phyloP scores from a whole-genome alignment of 2,113 vertebrate species.

The Tyto alba region DNA sequence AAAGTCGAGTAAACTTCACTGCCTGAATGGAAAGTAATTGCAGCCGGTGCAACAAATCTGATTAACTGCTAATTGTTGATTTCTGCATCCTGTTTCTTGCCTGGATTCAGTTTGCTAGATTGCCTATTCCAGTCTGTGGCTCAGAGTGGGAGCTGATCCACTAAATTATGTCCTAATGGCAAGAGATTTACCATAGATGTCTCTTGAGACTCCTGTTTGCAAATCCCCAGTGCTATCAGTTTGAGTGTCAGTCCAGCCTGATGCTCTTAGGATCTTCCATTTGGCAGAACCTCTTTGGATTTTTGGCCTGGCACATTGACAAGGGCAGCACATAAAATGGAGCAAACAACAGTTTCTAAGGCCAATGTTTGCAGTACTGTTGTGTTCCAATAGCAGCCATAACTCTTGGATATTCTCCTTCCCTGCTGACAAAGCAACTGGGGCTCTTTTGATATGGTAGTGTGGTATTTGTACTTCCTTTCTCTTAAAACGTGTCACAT shows the following conservation, averaged over 20 bases:
- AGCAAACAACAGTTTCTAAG: not conserved
- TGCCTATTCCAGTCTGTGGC: not conserved
- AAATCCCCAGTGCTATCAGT: fast-evolving
- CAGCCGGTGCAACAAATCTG: conserved; percentile 14
- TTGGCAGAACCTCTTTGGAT: not conserved
- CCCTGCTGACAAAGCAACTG: not conserved
- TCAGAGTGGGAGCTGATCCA: not conserved
- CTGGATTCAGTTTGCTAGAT: not conserved
- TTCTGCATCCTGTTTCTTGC: not conserved
- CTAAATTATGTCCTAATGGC: not conserved
- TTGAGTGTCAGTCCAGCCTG: not conserved
- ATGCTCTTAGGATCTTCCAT: not conserved
- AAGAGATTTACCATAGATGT: not conserved
- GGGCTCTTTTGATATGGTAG: not conserved
- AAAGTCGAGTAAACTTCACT: not conserved
- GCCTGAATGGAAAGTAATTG: not conserved
- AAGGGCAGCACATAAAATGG: not conserved
- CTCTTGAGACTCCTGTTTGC: not conserved
- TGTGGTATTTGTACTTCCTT: not conserved
- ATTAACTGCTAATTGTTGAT: conserved; percentile 1
- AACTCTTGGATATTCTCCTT: not conserved
- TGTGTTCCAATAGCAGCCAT: not conserved
- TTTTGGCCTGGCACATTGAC: not conserved
- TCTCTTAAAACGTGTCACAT: not conserved
- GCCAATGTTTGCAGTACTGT: not conserved